phyloP scores from a whole-genome alignment of 2,888 invertebrate species.

The Oasisia sp. region DNA sequence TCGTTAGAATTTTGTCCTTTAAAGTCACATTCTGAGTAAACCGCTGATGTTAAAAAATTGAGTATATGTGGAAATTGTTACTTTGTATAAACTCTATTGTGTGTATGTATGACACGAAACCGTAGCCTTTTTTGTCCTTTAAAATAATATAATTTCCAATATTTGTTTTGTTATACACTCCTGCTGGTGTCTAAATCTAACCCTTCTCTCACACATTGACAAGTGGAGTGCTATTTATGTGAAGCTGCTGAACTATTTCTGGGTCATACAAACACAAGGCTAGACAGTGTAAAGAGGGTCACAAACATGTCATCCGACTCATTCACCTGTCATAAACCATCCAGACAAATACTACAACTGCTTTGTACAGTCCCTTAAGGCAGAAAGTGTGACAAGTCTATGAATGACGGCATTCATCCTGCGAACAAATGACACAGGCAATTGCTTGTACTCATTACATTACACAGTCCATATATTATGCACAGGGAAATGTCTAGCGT shows the following conservation, averaged over 20 bases:
- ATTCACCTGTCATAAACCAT: background rate
- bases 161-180: background rate
- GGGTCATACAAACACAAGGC: background rate
- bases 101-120: too few species aligned
- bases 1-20: too few species aligned
- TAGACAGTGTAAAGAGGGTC: slow-evolving; percentile 11
- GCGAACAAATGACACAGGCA: background rate
- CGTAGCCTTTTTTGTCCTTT: too few species aligned
- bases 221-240: background rate
- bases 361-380: background rate
- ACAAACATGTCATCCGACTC: background rate
- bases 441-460: background rate
- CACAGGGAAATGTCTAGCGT: background rate
- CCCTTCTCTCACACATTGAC: background rate
- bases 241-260: background rate
- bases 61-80: too few species aligned
- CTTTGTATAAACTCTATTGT: too few species aligned
- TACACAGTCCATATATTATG: too few species aligned
- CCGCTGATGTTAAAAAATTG: too few species aligned
- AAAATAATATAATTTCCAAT: too few species aligned
- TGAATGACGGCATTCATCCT: background rate
- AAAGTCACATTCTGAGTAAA: too few species aligned
- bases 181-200: background rate
- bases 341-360: background rate
- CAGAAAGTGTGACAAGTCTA: background rate